Evolutionary conservation across 1,140 invertebrate genomes (phyloP).

Genomic region (Anastrepha obliqua): DNA sequence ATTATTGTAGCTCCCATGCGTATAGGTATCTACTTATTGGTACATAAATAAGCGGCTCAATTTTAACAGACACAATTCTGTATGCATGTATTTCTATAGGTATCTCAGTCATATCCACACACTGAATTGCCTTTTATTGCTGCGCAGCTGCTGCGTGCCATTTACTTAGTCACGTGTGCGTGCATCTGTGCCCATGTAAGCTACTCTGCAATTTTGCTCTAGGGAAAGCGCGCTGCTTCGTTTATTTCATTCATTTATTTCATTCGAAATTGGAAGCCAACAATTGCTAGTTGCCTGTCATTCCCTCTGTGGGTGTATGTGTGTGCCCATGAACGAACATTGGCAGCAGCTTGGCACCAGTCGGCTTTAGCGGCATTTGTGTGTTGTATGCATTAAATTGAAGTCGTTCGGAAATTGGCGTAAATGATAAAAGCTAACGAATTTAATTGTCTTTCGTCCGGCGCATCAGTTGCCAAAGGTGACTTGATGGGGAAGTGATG

Average conservation of each 20-base stretch:
- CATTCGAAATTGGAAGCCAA: constrained; percentile 7
- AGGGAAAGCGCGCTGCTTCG: neutral
- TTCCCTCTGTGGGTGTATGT: neutral
- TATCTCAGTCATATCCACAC: neutral
- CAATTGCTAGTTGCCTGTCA: neutral
- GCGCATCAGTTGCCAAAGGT: neutral
- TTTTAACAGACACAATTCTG: neutral
- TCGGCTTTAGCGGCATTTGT: neutral
- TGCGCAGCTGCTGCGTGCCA: neutral
- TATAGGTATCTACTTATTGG: too few species aligned
- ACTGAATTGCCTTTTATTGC: neutral
- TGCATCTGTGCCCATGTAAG: neutral
- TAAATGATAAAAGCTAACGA: constrained; percentile 31
- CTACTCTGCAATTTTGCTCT: neutral
- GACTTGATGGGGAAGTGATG: neutral
- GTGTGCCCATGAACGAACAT: neutral
- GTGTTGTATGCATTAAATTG: neutral
- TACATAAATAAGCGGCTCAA: too few species aligned
- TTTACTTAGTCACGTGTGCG: neutral
- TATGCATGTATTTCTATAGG: neutral
- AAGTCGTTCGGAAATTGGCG: constrained; percentile 8
- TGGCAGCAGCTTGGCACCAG: neutral
- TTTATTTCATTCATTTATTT: neutral
- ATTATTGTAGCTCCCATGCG: too few species aligned
- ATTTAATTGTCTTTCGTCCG: constrained; percentile 24